A percentile compares a stretch with the other conserved stretches of the same genome.
These are phyloP conservation scores for Heliconius congener DNA, from an alignment of 1,140 invertebrate species.

Conservation along the genomic window DNA sequence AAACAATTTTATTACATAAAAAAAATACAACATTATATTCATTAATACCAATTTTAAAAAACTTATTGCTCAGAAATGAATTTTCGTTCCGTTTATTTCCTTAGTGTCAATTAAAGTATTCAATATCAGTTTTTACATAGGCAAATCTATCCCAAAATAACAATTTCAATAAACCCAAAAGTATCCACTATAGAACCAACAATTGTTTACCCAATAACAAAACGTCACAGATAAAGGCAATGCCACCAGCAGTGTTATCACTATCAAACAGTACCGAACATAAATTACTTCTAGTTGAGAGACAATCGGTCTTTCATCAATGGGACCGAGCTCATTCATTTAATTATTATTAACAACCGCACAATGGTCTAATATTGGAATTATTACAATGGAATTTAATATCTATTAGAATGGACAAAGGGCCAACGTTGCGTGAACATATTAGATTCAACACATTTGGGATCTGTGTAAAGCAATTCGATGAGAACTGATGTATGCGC, in stretches of 20 bases:
- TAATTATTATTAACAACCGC: constrained; percentile 55
- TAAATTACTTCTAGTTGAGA: constrained; percentile 54
- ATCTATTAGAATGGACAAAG: constrained; percentile 20
- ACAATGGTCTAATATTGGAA: constrained; percentile 13
- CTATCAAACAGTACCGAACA: constrained; percentile 51
- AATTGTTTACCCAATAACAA: not conserved
- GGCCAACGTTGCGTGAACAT: constrained; percentile 27
- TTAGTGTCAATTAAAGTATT: no score
- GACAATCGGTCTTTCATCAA: constrained; percentile 64
- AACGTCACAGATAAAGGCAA: constrained; percentile 35
- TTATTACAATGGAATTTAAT: constrained; percentile 34
- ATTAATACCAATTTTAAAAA: no score
- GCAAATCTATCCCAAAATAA: not conserved
- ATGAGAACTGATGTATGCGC: constrained; percentile 30
- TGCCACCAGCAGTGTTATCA: constrained; percentile 46
- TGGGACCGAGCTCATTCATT: constrained; percentile 58
- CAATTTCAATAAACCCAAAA: not conserved
- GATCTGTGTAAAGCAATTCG: constrained; percentile 35
- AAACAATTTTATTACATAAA: no score
- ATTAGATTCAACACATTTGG: constrained; percentile 14
- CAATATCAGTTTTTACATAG: not conserved
- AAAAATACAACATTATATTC: no score
- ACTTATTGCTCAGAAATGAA: no score
- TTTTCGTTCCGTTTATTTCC: no score
- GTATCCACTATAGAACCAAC: not conserved